phyloP scores from a whole-genome alignment of 1,140 invertebrate species.

The Bicyclus anynana region DNA sequence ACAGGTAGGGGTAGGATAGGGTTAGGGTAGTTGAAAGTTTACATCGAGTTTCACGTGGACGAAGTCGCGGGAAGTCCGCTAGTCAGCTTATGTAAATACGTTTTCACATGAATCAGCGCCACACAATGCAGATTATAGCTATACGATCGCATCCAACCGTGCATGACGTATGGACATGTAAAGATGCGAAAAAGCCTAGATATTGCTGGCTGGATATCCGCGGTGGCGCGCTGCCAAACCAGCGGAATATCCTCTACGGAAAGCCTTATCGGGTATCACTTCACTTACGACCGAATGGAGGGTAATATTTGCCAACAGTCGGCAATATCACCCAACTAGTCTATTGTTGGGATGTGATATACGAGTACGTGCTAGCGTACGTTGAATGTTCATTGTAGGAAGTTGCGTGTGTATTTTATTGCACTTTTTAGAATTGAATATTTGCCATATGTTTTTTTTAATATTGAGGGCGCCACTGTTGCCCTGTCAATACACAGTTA shows the following conservation, averaged over 20 bases:
- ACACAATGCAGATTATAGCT: neutral
- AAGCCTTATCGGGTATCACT: slow-evolving; percentile 29
- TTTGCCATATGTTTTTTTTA: too few relatives aligned
- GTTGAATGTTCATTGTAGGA: neutral
- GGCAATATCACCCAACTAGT: slow-evolving; percentile 15
- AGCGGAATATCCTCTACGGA: slow-evolving; percentile 25
- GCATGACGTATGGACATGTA: slow-evolving; percentile 12
- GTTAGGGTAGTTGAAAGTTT: too few relatives aligned
- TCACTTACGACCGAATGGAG: slow-evolving; percentile 27
- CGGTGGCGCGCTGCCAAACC: slow-evolving; percentile 29
- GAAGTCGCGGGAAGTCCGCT: too few relatives aligned
- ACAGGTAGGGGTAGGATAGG: too few relatives aligned
- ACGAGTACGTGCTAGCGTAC: neutral
- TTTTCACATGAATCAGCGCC: neutral
- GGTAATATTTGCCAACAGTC: slow-evolving; percentile 28
- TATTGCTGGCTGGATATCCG: slow-evolving; percentile 17
- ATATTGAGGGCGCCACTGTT: too few relatives aligned
- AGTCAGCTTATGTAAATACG: neutral
- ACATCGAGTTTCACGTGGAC: too few relatives aligned
- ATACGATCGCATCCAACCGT: neutral
- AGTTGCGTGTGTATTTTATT: too few relatives aligned
- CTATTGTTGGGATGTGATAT: slow-evolving; percentile 14
- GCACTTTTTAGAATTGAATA: too few relatives aligned
- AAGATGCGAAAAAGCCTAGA: slow-evolving; percentile 16
- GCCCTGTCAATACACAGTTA: too few relatives aligned